These are phyloP conservation scores for Psittacula derbiana DNA, from an alignment of 2,797 vertebrate genomes.

Conservation along the genomic window DNA sequence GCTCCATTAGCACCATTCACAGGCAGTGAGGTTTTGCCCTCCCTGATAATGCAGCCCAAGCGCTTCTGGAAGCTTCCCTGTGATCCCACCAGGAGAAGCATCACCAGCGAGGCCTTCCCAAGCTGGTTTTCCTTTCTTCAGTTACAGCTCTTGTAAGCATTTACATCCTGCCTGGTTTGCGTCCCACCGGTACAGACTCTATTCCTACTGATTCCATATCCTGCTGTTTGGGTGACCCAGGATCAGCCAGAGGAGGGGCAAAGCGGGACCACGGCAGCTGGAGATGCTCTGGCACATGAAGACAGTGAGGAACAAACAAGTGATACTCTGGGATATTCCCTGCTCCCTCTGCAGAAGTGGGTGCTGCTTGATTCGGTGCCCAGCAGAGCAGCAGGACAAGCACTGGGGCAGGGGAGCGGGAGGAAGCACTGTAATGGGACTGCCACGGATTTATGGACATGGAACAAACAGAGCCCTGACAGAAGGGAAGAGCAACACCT, in stretches of 20 bases:
- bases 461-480: neutral
- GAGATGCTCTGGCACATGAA: neutral
- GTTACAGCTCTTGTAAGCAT: neutral
- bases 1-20: fast-evolving
- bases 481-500: neutral
- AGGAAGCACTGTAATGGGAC: fast-evolving
- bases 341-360: neutral
- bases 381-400: neutral
- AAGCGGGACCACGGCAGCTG: fast-evolving
- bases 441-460: fast-evolving
- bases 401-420: neutral
- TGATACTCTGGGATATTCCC: neutral
- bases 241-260: neutral
- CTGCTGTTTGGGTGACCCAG: neutral
- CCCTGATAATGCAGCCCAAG: neutral
- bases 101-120: neutral
- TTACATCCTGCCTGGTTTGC: neutral
- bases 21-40: neutral
- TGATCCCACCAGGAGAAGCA: neutral
- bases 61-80: neutral
- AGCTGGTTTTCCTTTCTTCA: neutral
- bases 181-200: too few relatives aligned
- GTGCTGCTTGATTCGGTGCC: neutral
- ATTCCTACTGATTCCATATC: fast-evolving
- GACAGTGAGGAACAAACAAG: fast-evolving